These are phyloP conservation scores for Zaprionus gabonicus DNA, from an alignment of 1,140 invertebrate genomes.

Conservation along the genomic window DNA sequence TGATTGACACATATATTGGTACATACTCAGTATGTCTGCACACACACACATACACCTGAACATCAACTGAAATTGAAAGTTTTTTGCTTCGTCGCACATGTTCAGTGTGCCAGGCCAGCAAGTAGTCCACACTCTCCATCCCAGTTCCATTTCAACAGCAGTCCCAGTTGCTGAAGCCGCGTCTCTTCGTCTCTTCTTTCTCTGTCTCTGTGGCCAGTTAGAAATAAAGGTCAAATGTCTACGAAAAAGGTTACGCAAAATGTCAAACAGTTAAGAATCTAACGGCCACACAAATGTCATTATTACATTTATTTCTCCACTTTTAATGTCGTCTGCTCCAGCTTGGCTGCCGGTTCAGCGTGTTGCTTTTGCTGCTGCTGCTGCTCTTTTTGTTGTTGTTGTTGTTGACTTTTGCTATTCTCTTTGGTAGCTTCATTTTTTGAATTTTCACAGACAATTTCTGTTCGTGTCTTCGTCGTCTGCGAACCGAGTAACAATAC, in stretches of 20 bases:
- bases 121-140: constrained; percentile 11
- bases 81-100: constrained; percentile 52
- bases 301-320: constrained; percentile 79
- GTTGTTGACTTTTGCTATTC: constrained; percentile 50
- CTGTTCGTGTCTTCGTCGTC: constrained; percentile 15
- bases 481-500: constrained; percentile 31
- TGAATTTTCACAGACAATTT: constrained; percentile 70
- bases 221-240: constrained; percentile 77
- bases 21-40: background rate
- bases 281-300: constrained; percentile 82
- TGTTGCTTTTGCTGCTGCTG: constrained; percentile 13
- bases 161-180: background rate
- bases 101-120: constrained; percentile 49
- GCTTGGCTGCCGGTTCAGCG: constrained; percentile 28
- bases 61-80: constrained; percentile 74
- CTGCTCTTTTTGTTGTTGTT: constrained; percentile 1
- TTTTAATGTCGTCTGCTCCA: constrained; percentile 74
- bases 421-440: constrained; percentile 29
- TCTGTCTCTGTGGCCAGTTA: background rate
- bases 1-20: constrained; percentile 41
- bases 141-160: constrained; percentile 15
- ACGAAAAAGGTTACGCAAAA: constrained; percentile 84
- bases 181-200: background rate
- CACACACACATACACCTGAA: constrained; percentile 2
- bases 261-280: constrained; percentile 84